These are phyloP conservation scores for Epiperipatus broadwayi DNA, from an alignment of 2,888 invertebrate genomes.

Conservation along the genomic window DNA sequence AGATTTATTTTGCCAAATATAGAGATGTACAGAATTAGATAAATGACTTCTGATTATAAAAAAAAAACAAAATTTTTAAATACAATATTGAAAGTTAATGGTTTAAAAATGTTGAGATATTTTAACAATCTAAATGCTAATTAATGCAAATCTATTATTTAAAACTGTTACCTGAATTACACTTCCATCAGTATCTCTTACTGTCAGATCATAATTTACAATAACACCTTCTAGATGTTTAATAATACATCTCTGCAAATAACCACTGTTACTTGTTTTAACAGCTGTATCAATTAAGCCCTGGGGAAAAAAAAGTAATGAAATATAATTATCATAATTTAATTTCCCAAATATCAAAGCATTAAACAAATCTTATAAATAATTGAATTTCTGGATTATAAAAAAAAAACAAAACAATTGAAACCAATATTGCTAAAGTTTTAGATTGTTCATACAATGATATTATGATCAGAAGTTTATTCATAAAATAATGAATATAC, in stretches of 20 bases:
- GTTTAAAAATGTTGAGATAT: too few species aligned
- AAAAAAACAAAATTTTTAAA: too few species aligned
- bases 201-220: slow-evolving; percentile 81
- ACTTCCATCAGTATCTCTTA: slow-evolving; percentile 78
- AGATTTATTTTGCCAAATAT: too few species aligned
- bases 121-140: too few species aligned
- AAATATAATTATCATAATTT: neutral
- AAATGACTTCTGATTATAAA: too few species aligned
- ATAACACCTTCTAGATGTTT: slow-evolving; percentile 93
- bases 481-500: too few species aligned
- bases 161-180: slow-evolving; percentile 49
- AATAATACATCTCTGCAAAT: slow-evolving; percentile 84
- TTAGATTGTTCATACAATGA: too few species aligned
- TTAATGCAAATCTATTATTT: too few species aligned
- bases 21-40: too few species aligned
- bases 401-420: slow-evolving; percentile 10
- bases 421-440: neutral
- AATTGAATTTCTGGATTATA: neutral
- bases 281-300: slow-evolving; percentile 98
- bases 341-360: neutral
- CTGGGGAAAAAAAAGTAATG: slow-evolving; percentile 27
- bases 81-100: too few species aligned
- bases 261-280: slow-evolving; percentile 95
- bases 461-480: too few species aligned
- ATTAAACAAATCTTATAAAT: slow-evolving; percentile 10